These are phyloP conservation scores for Drosophila mojavensis DNA, from an alignment of 1,140 invertebrate genomes.

Conservation along the genomic window DNA sequence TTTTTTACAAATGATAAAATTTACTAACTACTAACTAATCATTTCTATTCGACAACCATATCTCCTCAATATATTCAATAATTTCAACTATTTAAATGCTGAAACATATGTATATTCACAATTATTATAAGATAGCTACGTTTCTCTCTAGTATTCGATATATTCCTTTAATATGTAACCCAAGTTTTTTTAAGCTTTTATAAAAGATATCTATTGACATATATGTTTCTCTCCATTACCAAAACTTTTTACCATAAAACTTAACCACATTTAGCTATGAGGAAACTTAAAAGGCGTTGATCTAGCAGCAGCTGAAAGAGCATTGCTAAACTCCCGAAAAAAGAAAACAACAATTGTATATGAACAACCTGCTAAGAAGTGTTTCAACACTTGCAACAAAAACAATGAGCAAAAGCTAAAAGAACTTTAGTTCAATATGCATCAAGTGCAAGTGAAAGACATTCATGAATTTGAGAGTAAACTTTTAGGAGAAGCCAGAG, in stretches of 20 bases:
- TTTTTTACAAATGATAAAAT: too few species aligned
- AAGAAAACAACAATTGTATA: too few species aligned
- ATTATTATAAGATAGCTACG: too few species aligned
- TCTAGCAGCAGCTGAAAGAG: constrained; percentile 18
- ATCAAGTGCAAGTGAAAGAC: constrained; percentile 39
- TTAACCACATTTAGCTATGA: background rate
- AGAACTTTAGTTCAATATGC: constrained; percentile 9
- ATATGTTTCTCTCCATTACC: background rate
- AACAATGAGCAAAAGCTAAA: constrained; percentile 15
- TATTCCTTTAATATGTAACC: too few species aligned
- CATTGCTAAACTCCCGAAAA: background rate
- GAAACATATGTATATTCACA: too few species aligned
- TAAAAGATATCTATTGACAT: too few species aligned
- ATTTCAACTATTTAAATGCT: too few species aligned
- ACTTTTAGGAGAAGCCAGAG: constrained; percentile 10
- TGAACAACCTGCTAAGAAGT: constrained; percentile 3
- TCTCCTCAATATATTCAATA: too few species aligned
- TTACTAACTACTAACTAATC: too few species aligned
- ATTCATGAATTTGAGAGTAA: constrained; percentile 15
- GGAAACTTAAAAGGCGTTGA: constrained; percentile 30
- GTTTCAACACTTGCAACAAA: constrained; percentile 2
- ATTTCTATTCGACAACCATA: too few species aligned
- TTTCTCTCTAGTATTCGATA: too few species aligned
- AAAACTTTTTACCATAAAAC: background rate
- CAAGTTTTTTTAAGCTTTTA: too few species aligned